A percentile compares a stretch with the other conserved stretches of the same genome.
Evolutionary conservation across 2,797 vertebrate genomes (phyloP).

Genomic region (Oophaga sylvatica): DNA sequence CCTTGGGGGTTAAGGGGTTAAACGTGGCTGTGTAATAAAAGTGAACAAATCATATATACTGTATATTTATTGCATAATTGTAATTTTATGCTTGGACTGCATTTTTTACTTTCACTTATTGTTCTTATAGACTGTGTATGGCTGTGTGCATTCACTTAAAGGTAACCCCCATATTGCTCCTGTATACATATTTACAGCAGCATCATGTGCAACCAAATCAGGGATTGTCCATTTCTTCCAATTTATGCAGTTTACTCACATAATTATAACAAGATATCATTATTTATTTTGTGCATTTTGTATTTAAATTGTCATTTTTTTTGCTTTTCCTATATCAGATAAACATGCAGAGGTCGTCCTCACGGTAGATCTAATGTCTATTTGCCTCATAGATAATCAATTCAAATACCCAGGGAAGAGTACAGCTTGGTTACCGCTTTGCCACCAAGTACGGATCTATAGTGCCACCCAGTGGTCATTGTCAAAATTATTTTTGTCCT

Average conservation of each 20-base stretch:
- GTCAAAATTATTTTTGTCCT: neutral
- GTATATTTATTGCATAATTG: no score
- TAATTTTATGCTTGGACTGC: no score
- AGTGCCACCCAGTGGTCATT: constrained; percentile 43
- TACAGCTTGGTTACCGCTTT: neutral
- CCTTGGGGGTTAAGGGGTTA: no score
- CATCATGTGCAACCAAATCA: neutral
- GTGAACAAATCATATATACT: no score
- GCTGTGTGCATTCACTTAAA: no score
- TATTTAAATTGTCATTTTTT: neutral
- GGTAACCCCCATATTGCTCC: neutral
- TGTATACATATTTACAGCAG: neutral
- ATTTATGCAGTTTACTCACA: neutral
- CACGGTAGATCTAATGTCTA: neutral
- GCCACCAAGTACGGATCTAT: constrained; percentile 13
- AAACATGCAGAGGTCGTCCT: neutral
- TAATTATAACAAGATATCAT: neutral
- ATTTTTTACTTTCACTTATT: no score
- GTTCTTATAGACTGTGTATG: no score
- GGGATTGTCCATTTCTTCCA: neutral
- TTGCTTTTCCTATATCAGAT: neutral
- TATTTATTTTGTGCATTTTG: neutral
- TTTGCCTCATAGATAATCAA: neutral
- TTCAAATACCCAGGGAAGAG: neutral
- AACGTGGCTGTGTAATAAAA: no score